Conservation (phyloP, 2,888 invertebrate genomes). For the Uloborus plumipes region DNA sequence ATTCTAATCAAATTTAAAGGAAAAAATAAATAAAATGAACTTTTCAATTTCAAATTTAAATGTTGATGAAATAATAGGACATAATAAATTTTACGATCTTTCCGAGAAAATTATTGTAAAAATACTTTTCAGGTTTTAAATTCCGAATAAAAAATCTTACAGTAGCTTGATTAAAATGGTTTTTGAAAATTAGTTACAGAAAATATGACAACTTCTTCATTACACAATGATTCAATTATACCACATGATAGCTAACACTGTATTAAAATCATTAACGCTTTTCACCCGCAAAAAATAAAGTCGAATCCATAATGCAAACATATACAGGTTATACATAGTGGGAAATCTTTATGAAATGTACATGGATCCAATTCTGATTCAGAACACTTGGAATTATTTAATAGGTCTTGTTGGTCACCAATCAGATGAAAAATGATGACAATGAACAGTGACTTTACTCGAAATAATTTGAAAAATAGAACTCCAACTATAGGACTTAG, state of each 20-base stretch:
- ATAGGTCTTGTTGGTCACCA: constrained; percentile 23
- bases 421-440: constrained; percentile 30
- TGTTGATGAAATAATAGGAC: too few relatives aligned
- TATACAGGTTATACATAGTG: constrained; percentile 36
- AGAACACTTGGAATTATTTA: constrained; percentile 45
- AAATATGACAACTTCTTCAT: too few relatives aligned
- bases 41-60: too few relatives aligned
- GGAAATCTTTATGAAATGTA: constrained; percentile 39
- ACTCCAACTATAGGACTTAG: constrained; percentile 1
- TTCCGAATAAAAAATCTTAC: too few relatives aligned
- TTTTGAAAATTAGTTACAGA: too few relatives aligned
- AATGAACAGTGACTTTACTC: constrained; percentile 32
- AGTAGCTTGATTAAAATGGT: too few relatives aligned
- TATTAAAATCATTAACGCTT: not conserved
- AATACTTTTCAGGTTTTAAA: too few relatives aligned
- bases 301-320: constrained; percentile 22
- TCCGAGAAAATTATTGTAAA: too few relatives aligned
- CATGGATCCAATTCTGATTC: constrained; percentile 53
- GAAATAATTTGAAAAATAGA: constrained; percentile 27
- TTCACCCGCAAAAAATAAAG: constrained; percentile 4
- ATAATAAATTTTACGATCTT: too few relatives aligned
- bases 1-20: too few relatives aligned
- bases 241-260: not conserved
- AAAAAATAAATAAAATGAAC: too few relatives aligned
- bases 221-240: too few relatives aligned